phyloP scores from a whole-genome alignment of 2,888 invertebrate species.

The Monochamus alternatus region DNA sequence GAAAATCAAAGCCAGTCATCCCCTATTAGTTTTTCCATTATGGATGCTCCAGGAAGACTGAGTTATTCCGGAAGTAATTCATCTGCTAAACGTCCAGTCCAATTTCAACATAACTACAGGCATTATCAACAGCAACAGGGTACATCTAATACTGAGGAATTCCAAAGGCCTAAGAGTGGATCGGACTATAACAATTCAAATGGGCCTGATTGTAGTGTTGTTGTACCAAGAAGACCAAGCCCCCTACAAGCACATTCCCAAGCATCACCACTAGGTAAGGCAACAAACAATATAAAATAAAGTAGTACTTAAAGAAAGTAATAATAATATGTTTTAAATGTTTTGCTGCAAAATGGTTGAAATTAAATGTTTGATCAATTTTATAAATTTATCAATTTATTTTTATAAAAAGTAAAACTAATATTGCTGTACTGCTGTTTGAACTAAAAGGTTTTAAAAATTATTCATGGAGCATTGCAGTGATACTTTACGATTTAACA shows the following conservation, averaged over 20 bases:
- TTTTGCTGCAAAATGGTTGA: too few species aligned
- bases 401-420: too few species aligned
- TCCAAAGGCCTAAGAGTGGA: conserved; percentile 72
- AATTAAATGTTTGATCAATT: too few species aligned
- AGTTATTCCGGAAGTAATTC: conserved; percentile 76
- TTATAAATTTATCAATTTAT: too few species aligned
- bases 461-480: too few species aligned
- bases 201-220: conserved; percentile 77
- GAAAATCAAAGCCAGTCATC: conserved; percentile 79
- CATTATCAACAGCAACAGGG: conserved; percentile 76
- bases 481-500: too few species aligned
- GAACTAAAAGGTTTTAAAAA: too few species aligned
- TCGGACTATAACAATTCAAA: conserved; percentile 69
- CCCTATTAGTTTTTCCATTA: conserved; percentile 84
- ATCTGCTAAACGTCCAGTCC: conserved; percentile 72
- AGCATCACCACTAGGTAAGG: conserved; percentile 76
- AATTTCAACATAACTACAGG: conserved; percentile 73
- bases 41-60: conserved; percentile 79
- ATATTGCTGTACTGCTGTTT: too few species aligned
- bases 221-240: conserved; percentile 80
- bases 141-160: conserved; percentile 71
- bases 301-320: neutral
- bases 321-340: neutral
- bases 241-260: conserved; percentile 81
- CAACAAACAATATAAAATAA: neutral